Percentiles rank a stretch among this genome's conserved stretches.
Evolutionary conservation across 2,888 invertebrate species (phyloP).

Genomic region (Phlogophora meticulosa): DNA sequence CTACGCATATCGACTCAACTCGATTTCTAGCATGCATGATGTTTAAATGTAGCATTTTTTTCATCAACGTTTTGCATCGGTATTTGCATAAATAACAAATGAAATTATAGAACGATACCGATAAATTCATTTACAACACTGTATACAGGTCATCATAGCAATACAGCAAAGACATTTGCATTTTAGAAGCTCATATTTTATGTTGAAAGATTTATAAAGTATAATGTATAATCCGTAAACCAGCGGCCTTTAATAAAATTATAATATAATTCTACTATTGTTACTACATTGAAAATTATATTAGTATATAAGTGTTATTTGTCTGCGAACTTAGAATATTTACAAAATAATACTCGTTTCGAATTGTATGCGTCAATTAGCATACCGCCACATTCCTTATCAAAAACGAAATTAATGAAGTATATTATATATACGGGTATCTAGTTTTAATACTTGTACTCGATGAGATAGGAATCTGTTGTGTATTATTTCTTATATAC

Average conservation of each 20-base stretch:
- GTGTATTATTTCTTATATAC: too few relatives aligned
- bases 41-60: not conserved
- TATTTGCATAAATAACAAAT: not conserved
- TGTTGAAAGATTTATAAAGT: slow-evolving; percentile 6
- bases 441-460: slow-evolving; percentile 36
- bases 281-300: slow-evolving; percentile 53
- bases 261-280: slow-evolving; percentile 55
- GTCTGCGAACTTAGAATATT: slow-evolving; percentile 43
- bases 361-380: slow-evolving; percentile 19
- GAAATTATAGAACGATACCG: not conserved
- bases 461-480: not conserved
- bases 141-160: too few relatives aligned
- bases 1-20: slow-evolving; percentile 10
- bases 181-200: slow-evolving; percentile 8
- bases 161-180: not conserved
- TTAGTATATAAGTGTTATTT: slow-evolving; percentile 64
- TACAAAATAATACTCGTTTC: slow-evolving; percentile 56
- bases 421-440: slow-evolving; percentile 16
- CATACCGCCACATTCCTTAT: slow-evolving; percentile 42
- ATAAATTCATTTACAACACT: too few relatives aligned
- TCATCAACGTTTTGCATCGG: not conserved
- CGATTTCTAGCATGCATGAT: slow-evolving; percentile 1
- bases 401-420: slow-evolving; percentile 12
- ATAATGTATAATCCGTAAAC: slow-evolving; percentile 25
- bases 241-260: slow-evolving; percentile 37